Percentiles rank a stretch among this genome's conserved stretches.
Conservation (phyloP, 2,113 vertebrate genomes). For the Baryphthengus martii region DNA sequence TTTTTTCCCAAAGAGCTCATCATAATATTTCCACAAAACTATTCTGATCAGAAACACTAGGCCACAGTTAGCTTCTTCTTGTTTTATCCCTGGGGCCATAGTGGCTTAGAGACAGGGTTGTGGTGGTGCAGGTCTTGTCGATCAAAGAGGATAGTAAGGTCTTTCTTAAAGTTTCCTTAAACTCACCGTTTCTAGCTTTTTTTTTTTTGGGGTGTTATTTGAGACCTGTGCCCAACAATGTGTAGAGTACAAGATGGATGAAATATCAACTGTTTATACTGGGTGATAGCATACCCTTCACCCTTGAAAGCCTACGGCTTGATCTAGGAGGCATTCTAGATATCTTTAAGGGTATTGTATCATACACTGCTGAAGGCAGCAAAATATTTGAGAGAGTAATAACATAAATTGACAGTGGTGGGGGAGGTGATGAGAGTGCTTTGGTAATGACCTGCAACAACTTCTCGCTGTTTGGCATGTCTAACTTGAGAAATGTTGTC, state of each 20-base stretch:
- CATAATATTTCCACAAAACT: background rate
- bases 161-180: background rate
- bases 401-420: background rate
- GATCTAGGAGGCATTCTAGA: background rate
- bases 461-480: background rate
- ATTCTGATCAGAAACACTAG: background rate
- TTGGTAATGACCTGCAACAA: background rate
- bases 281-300: background rate
- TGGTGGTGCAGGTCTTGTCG: background rate
- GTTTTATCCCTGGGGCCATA: rapidly evolving
- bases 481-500: background rate
- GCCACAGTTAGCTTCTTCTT: rapidly evolving
- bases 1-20: background rate
- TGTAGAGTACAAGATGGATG: background rate
- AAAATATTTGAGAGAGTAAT: background rate
- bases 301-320: background rate
- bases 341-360: background rate
- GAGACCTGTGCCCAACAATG: background rate
- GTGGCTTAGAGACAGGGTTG: background rate
- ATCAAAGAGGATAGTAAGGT: background rate
- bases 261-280: background rate
- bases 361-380: background rate
- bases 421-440: background rate
- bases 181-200: background rate
- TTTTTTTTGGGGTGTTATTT: background rate